Evolutionary conservation across 2,888 invertebrate species (phyloP).

Genomic region (Empis stercorea): DNA sequence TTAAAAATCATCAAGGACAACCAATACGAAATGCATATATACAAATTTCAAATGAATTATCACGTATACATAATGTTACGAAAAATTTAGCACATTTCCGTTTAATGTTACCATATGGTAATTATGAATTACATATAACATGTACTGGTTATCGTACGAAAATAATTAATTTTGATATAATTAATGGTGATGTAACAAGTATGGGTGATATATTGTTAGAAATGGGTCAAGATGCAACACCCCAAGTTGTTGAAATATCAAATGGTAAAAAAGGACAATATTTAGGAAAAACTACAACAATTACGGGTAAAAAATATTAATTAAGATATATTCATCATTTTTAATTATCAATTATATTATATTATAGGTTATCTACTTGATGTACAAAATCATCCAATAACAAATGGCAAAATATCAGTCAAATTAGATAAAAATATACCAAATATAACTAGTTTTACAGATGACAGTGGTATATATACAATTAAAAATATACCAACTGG

Average conservation of each 20-base stretch:
- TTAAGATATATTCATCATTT: not conserved
- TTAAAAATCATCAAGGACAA: conserved; percentile 49
- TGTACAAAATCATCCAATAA: conserved; percentile 43
- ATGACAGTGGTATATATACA: conserved; percentile 26
- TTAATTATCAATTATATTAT: not conserved
- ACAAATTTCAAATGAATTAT: conserved; percentile 45
- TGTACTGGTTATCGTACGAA: conserved; percentile 47
- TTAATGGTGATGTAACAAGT: conserved; percentile 18
- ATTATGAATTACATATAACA: conserved; percentile 47
- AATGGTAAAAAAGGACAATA: conserved; percentile 2
- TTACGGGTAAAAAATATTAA: conserved; percentile 11
- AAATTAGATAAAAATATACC: conserved; percentile 32
- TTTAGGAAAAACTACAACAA: conserved; percentile 1
- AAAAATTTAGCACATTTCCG: conserved; percentile 59
- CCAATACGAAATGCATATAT: conserved; percentile 61
- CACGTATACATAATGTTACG: conserved; percentile 45
- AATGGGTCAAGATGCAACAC: conserved; percentile 13
- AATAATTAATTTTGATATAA: conserved; percentile 30
- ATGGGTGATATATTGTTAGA: conserved; percentile 21
- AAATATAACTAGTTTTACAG: conserved; percentile 28
- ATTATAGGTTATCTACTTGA: conserved; percentile 45
- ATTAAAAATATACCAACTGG: conserved; percentile 26
- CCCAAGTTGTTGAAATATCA: conserved; percentile 18
- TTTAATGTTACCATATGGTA: conserved; percentile 54
- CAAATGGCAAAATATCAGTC: conserved; percentile 38